Conservation (phyloP, 30 jellyfish, hydroid and myxozoan genomes). For the Aurelia aurita complex sp. Pacific region DNA sequence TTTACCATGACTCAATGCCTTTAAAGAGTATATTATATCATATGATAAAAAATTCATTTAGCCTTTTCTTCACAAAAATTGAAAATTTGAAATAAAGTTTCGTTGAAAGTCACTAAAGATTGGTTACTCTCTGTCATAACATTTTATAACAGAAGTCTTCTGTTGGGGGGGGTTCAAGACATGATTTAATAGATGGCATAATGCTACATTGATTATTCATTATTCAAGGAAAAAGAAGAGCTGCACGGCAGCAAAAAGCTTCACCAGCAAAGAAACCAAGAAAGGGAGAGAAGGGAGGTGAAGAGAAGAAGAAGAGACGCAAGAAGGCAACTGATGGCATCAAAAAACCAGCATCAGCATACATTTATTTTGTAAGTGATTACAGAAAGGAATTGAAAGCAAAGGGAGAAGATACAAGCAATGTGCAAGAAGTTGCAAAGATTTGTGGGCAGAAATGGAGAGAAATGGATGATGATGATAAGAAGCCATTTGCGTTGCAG, state of each 20-base stretch:
- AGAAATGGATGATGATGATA: conserved; percentile 88
- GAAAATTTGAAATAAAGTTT: too few species aligned
- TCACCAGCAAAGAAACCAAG: conserved; percentile 61
- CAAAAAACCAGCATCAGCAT: conserved; percentile 98
- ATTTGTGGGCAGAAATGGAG: conserved; percentile 94
- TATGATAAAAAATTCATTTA: too few species aligned
- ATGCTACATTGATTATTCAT: too few species aligned
- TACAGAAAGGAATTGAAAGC: conserved; percentile 77
- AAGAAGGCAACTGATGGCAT: conserved; percentile 90
- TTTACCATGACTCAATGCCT: too few species aligned
- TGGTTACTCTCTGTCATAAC: too few species aligned
- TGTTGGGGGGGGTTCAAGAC: too few species aligned
- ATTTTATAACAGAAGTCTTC: too few species aligned
- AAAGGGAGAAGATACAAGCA: conserved; percentile 75
- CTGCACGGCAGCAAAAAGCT: conserved; percentile 27
- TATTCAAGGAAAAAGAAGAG: conserved; percentile 42
- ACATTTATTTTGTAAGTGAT: conserved; percentile 86
- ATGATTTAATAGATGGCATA: too few species aligned
- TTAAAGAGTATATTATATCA: too few species aligned
- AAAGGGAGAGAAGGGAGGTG: conserved; percentile 53
- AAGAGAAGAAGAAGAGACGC: conserved; percentile 70
- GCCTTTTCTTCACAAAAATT: too few species aligned
- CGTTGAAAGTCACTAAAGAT: too few species aligned
- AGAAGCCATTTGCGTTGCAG: conserved; percentile 63
- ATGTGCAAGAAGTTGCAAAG: conserved; percentile 92